phyloP scores from a whole-genome alignment of 2,113 vertebrate species.

The Psammodynastes pulverulentus region DNA sequence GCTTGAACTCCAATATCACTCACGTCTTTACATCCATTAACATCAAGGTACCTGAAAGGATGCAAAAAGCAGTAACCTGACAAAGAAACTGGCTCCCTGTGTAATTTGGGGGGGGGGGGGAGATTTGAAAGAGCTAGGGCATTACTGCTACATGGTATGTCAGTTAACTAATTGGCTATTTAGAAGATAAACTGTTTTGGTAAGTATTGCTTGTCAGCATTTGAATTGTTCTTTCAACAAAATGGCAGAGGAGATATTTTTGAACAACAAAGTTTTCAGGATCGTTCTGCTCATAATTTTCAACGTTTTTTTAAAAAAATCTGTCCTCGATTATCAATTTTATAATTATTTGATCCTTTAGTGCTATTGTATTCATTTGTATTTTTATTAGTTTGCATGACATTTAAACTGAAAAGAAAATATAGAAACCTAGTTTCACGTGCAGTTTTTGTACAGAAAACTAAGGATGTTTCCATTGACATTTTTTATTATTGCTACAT shows the following conservation, averaged over 20 bases:
- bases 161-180: neutral
- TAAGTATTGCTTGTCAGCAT: neutral
- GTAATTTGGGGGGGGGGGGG: neutral
- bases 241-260: neutral
- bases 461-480: neutral
- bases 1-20: constrained; percentile 63
- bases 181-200: neutral
- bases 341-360: neutral
- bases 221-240: neutral
- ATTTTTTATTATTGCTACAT: neutral
- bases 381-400: neutral
- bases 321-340: neutral
- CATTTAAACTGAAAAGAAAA: neutral
- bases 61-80: constrained; percentile 1
- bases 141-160: neutral
- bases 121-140: neutral
- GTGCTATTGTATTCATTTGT: neutral
- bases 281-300: neutral
- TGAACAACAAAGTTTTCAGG: neutral
- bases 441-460: neutral
- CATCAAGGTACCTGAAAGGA: constrained; percentile 57
- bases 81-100: neutral
- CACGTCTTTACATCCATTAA: constrained; percentile 63
- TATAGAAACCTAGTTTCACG: neutral
- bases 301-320: neutral